phyloP scores from a whole-genome alignment of 2,113 vertebrate genomes.

The Rhodinocichla rosea region DNA sequence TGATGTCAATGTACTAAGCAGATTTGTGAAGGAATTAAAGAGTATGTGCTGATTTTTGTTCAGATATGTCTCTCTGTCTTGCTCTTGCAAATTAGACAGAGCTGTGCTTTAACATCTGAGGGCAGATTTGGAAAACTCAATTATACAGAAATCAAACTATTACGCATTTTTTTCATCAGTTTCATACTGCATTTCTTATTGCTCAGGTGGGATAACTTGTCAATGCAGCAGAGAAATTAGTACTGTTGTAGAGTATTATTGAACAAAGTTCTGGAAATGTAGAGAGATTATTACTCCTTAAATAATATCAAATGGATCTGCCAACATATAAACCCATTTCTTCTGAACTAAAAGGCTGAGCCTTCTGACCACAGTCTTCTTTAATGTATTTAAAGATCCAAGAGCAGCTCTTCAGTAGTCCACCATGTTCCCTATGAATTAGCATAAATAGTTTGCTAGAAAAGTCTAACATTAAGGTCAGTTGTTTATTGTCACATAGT shows the following conservation, averaged over 20 bases:
- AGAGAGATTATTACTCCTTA: background rate
- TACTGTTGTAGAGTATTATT: background rate
- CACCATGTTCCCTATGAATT: background rate
- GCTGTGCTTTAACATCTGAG: background rate
- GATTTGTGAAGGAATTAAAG: slow-evolving; percentile 29
- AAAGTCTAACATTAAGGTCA: background rate
- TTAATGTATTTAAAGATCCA: background rate
- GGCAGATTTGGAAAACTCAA: slow-evolving; percentile 10
- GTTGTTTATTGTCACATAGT: background rate
- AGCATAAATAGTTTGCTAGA: background rate
- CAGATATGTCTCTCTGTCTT: background rate
- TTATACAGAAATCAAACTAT: slow-evolving; percentile 11
- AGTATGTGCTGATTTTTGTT: slow-evolving; percentile 23
- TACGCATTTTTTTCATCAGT: background rate
- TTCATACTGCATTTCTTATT: background rate
- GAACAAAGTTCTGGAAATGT: background rate
- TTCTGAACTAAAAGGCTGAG: background rate
- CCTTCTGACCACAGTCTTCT: background rate
- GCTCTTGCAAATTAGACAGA: background rate
- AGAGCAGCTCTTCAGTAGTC: background rate
- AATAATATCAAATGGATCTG: background rate
- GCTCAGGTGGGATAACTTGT: background rate
- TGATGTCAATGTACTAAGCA: background rate
- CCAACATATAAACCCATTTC: background rate
- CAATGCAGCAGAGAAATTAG: slow-evolving; percentile 11